phyloP scores from a whole-genome alignment of 2,888 invertebrate genomes.

The Bombyx huttoni region DNA sequence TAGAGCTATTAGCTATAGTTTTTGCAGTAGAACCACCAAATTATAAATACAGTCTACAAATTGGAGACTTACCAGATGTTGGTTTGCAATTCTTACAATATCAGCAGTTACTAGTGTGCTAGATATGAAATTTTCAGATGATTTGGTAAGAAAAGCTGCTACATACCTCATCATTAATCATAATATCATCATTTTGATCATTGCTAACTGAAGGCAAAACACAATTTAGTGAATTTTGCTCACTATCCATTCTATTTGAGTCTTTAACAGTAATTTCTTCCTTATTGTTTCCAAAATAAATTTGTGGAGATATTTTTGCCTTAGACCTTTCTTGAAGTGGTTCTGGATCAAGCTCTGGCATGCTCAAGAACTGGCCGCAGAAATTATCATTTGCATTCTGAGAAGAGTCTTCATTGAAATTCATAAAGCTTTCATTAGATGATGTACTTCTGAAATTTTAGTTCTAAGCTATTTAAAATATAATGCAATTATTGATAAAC shows the following conservation, averaged over 20 bases:
- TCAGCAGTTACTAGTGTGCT: no score
- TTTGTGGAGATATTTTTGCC: slow-evolving; percentile 49
- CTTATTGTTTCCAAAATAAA: slow-evolving; percentile 44
- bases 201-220: slow-evolving; percentile 54
- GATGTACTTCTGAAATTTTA: slow-evolving; percentile 27
- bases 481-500: background rate
- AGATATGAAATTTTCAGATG: no score
- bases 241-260: slow-evolving; percentile 23
- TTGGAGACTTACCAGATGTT: no score
- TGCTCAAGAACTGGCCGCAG: slow-evolving; percentile 41
- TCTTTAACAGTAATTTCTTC: slow-evolving; percentile 35
- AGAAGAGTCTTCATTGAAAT: slow-evolving; percentile 36
- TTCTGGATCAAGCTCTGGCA: slow-evolving; percentile 51
- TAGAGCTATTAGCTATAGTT: no score
- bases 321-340: slow-evolving; percentile 27
- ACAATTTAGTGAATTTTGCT: slow-evolving; percentile 49
- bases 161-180: slow-evolving; percentile 45
- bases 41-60: no score
- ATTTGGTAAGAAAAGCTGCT: no score
- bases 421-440: slow-evolving; percentile 30
- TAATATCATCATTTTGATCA: slow-evolving; percentile 49
- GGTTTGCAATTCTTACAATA: no score
- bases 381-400: slow-evolving; percentile 39
- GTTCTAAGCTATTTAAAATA: background rate
- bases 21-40: no score